Percentiles rank a stretch among this genome's conserved stretches.
phyloP scores from a whole-genome alignment of 2,888 invertebrate species.

The Nomada ferruginata region DNA sequence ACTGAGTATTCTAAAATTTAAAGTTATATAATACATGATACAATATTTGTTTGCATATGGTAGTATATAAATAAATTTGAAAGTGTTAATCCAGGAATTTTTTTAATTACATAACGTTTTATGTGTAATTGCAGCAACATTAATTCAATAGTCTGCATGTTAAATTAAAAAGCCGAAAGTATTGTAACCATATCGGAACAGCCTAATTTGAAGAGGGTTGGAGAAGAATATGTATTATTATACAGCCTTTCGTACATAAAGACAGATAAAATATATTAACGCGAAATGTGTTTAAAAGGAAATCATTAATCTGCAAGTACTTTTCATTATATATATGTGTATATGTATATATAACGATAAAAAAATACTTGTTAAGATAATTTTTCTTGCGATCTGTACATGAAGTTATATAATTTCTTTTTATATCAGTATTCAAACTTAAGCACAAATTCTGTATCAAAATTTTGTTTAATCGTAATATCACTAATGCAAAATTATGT shows the following conservation, averaged over 20 bases:
- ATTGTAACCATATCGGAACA: conserved; percentile 50
- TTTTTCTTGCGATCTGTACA: conserved; percentile 50
- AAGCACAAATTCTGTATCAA: conserved; percentile 54
- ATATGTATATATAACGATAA: conserved; percentile 52
- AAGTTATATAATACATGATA: conserved; percentile 3
- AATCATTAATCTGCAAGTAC: conserved; percentile 48
- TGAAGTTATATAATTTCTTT: conserved; percentile 39
- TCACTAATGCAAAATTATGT: conserved; percentile 49
- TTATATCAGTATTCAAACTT: conserved; percentile 50
- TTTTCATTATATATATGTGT: conserved; percentile 49
- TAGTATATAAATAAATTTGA: conserved; percentile 26
- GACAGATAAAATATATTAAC: conserved; percentile 57
- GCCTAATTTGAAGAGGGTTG: conserved; percentile 51
- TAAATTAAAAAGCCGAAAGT: conserved; percentile 36
- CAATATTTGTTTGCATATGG: conserved; percentile 19
- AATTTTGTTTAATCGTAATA: conserved; percentile 46
- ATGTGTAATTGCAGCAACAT: conserved; percentile 12
- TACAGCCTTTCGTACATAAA: conserved; percentile 58
- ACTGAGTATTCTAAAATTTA: conserved; percentile 27
- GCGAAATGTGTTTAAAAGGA: conserved; percentile 36
- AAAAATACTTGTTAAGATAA: conserved; percentile 58
- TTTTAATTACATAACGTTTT: conserved; percentile 22
- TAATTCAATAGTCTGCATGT: conserved; percentile 29
- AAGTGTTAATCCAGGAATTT: conserved; percentile 30
- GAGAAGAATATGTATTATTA: conserved; percentile 61